phyloP scores from a whole-genome alignment of 2,797 vertebrate genomes.

The Spea hammondii region DNA sequence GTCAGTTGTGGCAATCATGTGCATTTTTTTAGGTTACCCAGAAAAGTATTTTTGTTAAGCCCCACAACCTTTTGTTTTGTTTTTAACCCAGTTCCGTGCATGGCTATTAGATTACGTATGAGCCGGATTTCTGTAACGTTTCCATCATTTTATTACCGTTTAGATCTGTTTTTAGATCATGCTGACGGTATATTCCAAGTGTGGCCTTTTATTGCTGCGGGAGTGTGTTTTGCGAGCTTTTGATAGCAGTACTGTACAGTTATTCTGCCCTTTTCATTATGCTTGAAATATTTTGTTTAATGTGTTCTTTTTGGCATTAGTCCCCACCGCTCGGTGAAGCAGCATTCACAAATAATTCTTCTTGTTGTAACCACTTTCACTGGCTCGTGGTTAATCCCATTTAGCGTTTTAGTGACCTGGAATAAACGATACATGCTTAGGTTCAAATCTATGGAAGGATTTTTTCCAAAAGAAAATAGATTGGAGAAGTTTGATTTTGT shows the following conservation, averaged over 20 bases:
- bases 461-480: too few relatives aligned
- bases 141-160: neutral
- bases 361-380: conserved; percentile 1
- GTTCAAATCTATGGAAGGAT: too few relatives aligned
- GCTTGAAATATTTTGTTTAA: neutral
- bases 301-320: neutral
- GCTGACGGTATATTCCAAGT: neutral
- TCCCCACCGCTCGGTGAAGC: neutral
- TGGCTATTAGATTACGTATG: too few relatives aligned
- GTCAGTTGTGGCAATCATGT: too few relatives aligned
- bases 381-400: neutral
- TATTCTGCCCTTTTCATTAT: neutral
- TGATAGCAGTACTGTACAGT: neutral
- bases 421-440: too few relatives aligned
- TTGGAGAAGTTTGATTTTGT: too few relatives aligned
- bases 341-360: neutral
- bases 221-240: neutral
- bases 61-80: too few relatives aligned
- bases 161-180: conserved; percentile 5
- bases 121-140: too few relatives aligned
- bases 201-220: neutral
- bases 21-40: too few relatives aligned
- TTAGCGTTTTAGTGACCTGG: too few relatives aligned
- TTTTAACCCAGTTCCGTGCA: too few relatives aligned
- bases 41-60: too few relatives aligned